Base-by-base conservation (phyloP, 2,113 vertebrate species). In the Urocynchramus pylzowi region DNA sequence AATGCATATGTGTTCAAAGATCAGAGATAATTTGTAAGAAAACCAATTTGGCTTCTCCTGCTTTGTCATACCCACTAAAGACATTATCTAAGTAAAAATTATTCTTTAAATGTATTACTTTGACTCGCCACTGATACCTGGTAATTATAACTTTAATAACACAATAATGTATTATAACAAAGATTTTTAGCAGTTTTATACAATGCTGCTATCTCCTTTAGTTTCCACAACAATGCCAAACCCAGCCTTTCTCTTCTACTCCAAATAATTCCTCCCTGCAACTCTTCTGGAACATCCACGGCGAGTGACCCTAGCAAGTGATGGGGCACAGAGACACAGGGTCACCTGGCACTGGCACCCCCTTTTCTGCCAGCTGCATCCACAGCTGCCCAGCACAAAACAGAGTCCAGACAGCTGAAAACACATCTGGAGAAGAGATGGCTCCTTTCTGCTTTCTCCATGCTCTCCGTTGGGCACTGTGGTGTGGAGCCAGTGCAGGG, bases 21-120 rank as follows among this genome's bases (percentile, higher is more conserved):
- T 91, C 26, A 50, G 79, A 96, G 76, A 81, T 92, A 81, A 86
- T 77, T 93, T 81, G 60, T 81, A 86, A 93, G 71, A 81, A 95
- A 90, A 80, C 50, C n/a, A 74, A 77, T 88, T 90, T 65, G 84
- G 53, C 53, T 94, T 90, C 57, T 89, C 56, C 41, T 33, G 8
- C 83, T 90, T 83, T 91, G 54, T 84, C 79, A 42, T 28, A 77
- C 0, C 0, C 1, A 4, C 54, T 81, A 64, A 88, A 96, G 67
- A 71, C 22, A 9, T 50, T 63, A 82, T 59, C 82, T 60, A 96
- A 93, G 90, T 88, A 74, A 81, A 94, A 86, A 84, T 77, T 81
- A 86, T 86, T 88, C 71, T 74, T 90, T 83, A 90, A 92, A 80
- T 28, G 11, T 59, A 67, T 80, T 87, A 69, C 37, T 91, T 77